These are phyloP conservation scores for Phoxinus phoxinus DNA, from an alignment of 2,113 vertebrate species.

Conservation along the genomic window DNA sequence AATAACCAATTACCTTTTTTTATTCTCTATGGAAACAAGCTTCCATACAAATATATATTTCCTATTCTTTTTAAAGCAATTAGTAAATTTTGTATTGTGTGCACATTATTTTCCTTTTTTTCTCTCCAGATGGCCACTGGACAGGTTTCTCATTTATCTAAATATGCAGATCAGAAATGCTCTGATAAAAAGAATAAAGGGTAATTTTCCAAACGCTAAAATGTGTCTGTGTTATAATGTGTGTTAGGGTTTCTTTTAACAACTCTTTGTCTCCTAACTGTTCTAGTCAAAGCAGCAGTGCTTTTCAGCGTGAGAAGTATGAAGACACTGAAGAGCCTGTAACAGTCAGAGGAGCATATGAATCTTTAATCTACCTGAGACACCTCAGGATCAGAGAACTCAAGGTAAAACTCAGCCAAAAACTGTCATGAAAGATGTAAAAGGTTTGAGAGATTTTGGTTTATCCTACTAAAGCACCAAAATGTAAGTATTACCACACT, in stretches of 20 bases:
- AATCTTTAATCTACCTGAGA: slow-evolving; percentile 74
- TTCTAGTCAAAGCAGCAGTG: slow-evolving; percentile 44
- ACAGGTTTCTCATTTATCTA: slow-evolving; percentile 3
- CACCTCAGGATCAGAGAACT: slow-evolving; percentile 76
- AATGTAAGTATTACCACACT: not conserved
- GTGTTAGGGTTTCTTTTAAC: not conserved
- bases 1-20: no score
- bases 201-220: not conserved
- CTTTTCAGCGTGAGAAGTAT: slow-evolving; percentile 69
- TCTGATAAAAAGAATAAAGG: not conserved
- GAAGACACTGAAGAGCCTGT: slow-evolving; percentile 55
- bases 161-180: not conserved
- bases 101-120: not conserved
- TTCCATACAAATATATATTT: not conserved
- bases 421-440: not conserved
- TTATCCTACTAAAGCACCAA: not conserved
- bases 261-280: not conserved
- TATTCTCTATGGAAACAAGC: no score
- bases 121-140: not conserved
- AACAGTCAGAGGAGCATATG: slow-evolving; percentile 67
- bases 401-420: slow-evolving; percentile 67
- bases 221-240: not conserved
- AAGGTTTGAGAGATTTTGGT: not conserved
- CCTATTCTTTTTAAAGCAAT: not conserved
- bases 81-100: not conserved